A percentile compares a stretch with the other conserved stretches of the same genome.
Evolutionary conservation across 2,797 vertebrate genomes (phyloP).

Genomic region (Tapera naevia): DNA sequence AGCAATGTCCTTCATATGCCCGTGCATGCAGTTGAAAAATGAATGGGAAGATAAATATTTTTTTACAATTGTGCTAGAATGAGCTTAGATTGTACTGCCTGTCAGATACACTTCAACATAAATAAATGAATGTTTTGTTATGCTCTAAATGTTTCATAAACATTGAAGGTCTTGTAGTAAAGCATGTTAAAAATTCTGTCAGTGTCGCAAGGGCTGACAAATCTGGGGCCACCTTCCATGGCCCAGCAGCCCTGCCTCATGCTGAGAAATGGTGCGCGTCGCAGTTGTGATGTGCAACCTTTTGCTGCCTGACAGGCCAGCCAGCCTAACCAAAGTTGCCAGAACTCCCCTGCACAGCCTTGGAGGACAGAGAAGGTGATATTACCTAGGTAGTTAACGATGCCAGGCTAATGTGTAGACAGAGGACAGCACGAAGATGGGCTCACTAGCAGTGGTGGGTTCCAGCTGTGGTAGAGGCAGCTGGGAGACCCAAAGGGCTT

Average conservation of each 20-base stretch:
- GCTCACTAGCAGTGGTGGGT: not conserved
- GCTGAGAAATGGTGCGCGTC: accelerated
- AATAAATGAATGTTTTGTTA: not conserved
- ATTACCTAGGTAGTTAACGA: not conserved
- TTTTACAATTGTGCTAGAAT: not conserved
- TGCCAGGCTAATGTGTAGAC: not conserved
- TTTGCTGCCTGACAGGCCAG: not conserved
- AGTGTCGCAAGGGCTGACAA: not conserved
- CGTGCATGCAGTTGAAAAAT: not conserved
- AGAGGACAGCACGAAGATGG: not conserved
- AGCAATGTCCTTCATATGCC: accelerated
- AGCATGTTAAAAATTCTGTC: not conserved
- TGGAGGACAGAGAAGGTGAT: not conserved
- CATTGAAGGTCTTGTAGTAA: not conserved
- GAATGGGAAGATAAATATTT: not conserved
- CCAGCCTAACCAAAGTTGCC: not conserved
- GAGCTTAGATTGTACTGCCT: not conserved
- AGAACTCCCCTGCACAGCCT: not conserved
- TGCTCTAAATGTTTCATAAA: not conserved
- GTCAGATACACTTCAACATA: not conserved
- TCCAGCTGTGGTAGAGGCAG: not conserved
- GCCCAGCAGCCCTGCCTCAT: accelerated
- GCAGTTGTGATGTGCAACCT: not conserved
- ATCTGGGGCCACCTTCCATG: not conserved
- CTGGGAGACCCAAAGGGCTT: not conserved